These are phyloP conservation scores for Mycalesis mineus DNA, from an alignment of 2,888 invertebrate genomes.

Conservation along the genomic window DNA sequence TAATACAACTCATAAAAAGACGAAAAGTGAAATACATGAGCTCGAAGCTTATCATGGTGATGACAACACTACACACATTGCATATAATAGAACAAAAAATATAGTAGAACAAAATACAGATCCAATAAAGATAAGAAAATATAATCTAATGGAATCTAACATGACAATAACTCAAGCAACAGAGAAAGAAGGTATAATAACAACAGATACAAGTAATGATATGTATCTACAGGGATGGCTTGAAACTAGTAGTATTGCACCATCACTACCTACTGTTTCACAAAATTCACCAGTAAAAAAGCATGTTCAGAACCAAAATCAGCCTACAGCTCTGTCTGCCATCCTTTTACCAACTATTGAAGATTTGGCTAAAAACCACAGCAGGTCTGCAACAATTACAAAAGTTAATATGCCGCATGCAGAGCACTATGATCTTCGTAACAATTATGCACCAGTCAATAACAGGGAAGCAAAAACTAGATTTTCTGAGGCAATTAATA, in stretches of 20 bases:
- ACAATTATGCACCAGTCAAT: slow-evolving; percentile 57
- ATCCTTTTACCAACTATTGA: slow-evolving; percentile 79
- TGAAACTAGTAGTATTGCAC: slow-evolving; percentile 57
- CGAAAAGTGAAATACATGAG: slow-evolving; percentile 68
- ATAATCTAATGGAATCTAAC: slow-evolving; percentile 69
- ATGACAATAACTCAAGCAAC: slow-evolving; percentile 65
- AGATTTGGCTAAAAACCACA: slow-evolving; percentile 51
- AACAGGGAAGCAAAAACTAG: slow-evolving; percentile 67
- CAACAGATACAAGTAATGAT: slow-evolving; percentile 68
- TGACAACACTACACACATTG: slow-evolving; percentile 62
- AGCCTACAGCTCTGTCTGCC: slow-evolving; percentile 79
- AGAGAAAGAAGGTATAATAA: slow-evolving; percentile 67
- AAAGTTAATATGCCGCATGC: slow-evolving; percentile 65
- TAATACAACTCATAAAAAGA: slow-evolving; percentile 60
- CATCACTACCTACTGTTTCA: slow-evolving; percentile 43
- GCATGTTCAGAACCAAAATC: slow-evolving; percentile 39
- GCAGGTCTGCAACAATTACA: slow-evolving; percentile 65
- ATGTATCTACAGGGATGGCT: slow-evolving; percentile 65
- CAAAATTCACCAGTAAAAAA: slow-evolving; percentile 54
- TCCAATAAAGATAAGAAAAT: slow-evolving; percentile 59
- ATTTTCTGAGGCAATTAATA: slow-evolving; percentile 55
- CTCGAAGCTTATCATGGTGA: slow-evolving; percentile 61
- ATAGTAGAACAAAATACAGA: slow-evolving; percentile 62
- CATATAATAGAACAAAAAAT: slow-evolving; percentile 68
- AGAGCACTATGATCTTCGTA: slow-evolving; percentile 52